Evolutionary conservation across 1,140 invertebrate genomes (phyloP).

Genomic region (Chironomus striatipennis): DNA sequence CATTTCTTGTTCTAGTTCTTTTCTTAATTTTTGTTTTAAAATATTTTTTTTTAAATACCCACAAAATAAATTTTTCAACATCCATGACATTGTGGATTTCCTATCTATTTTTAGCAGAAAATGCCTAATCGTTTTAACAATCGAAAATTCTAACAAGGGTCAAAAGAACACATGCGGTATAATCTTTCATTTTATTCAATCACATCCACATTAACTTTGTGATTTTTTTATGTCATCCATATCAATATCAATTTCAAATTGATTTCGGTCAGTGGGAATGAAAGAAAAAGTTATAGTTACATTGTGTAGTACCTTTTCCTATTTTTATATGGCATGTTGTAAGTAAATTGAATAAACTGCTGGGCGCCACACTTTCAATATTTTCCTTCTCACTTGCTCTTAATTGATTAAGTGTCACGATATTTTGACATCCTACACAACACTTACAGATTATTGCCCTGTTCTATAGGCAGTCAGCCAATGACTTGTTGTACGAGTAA

Average conservation of each 20-base stretch:
- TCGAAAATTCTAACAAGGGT: too few relatives aligned
- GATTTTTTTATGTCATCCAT: neutral
- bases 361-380: neutral
- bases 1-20: too few relatives aligned
- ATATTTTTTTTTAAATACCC: too few relatives aligned
- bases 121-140: too few relatives aligned
- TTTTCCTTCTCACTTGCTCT: neutral
- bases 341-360: neutral
- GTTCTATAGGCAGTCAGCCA: neutral
- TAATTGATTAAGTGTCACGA: slow-evolving; percentile 13
- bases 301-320: too few relatives aligned
- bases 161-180: neutral
- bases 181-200: neutral
- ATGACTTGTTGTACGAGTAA: neutral
- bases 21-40: too few relatives aligned
- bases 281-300: too few relatives aligned
- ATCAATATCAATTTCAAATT: neutral
- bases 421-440: neutral
- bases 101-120: too few relatives aligned
- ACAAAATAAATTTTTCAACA: too few relatives aligned
- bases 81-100: too few relatives aligned
- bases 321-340: too few relatives aligned
- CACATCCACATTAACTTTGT: neutral
- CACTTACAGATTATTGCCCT: neutral
- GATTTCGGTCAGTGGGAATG: too few relatives aligned